These are phyloP conservation scores for Agrotis clavis DNA, from an alignment of 2,888 invertebrate species.

Conservation along the genomic window DNA sequence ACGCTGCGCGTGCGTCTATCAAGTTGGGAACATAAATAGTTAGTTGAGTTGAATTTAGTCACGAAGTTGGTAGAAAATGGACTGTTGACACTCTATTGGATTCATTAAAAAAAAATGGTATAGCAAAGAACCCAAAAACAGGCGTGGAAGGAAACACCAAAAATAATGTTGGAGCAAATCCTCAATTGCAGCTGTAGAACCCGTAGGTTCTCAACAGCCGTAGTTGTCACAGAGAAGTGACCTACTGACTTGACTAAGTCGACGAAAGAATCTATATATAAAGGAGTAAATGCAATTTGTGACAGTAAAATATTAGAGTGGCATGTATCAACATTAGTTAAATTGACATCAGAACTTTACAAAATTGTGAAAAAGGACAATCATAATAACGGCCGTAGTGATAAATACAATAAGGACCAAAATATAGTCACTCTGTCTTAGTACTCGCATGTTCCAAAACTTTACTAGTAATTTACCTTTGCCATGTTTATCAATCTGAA, in stretches of 20 bases:
- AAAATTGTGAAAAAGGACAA: neutral
- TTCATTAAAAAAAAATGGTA: neutral
- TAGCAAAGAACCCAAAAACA: neutral
- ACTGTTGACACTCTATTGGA: neutral
- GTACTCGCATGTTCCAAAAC: slow-evolving; percentile 56
- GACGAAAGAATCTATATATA: neutral
- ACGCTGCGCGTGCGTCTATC: slow-evolving; percentile 73
- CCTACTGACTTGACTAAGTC: neutral
- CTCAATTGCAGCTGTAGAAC: neutral
- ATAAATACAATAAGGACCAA: neutral
- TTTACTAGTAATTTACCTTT: slow-evolving; percentile 41
- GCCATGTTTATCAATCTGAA: slow-evolving; percentile 51
- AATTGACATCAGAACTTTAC: neutral
- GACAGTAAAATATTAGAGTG: neutral
- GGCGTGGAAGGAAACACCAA: neutral
- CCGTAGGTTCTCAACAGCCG: no score
- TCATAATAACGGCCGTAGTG: neutral
- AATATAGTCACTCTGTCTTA: slow-evolving; percentile 1
- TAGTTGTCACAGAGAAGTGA: neutral
- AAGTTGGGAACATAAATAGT: slow-evolving; percentile 77
- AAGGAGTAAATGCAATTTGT: neutral
- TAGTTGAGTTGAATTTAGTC: slow-evolving; percentile 24
- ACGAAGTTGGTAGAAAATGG: slow-evolving; percentile 26
- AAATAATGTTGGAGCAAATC: neutral
- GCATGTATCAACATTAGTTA: neutral